Percentiles rank a stretch among this genome's conserved stretches.
These are phyloP conservation scores for Busseola fusca DNA, from an alignment of 2,888 invertebrate species.

Conservation along the genomic window DNA sequence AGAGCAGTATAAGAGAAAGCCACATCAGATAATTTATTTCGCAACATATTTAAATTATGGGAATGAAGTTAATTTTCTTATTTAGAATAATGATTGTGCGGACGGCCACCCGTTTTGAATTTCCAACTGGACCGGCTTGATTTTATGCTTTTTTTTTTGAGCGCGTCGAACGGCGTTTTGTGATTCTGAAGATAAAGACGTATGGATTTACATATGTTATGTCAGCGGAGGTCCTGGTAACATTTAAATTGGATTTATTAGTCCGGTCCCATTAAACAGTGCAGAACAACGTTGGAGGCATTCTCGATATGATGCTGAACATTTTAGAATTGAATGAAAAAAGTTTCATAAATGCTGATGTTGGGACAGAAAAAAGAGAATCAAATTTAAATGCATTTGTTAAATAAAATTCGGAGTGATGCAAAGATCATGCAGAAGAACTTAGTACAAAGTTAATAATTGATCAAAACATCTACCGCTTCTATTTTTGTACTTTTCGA, in stretches of 20 bases:
- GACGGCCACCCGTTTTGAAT: slow-evolving; percentile 86
- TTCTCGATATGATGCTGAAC: slow-evolving; percentile 64
- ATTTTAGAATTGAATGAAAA: slow-evolving; percentile 58
- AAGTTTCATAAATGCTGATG: slow-evolving; percentile 42
- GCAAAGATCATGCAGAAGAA: not conserved
- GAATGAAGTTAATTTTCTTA: slow-evolving; percentile 88
- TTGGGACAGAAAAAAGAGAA: slow-evolving; percentile 4
- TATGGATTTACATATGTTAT: slow-evolving; percentile 89
- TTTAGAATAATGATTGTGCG: slow-evolving; percentile 85
- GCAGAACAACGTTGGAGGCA: slow-evolving; percentile 81
- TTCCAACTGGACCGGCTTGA: slow-evolving; percentile 79
- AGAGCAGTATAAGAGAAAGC: slow-evolving; percentile 70
- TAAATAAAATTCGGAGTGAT: not conserved
- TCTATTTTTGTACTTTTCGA: not conserved
- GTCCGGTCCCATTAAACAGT: slow-evolving; percentile 80
- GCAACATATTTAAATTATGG: slow-evolving; percentile 86
- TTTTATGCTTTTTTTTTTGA: slow-evolving; percentile 75
- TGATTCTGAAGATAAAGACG: slow-evolving; percentile 88
- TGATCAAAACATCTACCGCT: not conserved
- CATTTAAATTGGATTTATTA: slow-evolving; percentile 89
- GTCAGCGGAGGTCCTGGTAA: slow-evolving; percentile 84
- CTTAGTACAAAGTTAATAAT: not conserved
- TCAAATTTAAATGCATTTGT: slow-evolving; percentile 1
- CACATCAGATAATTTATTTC: slow-evolving; percentile 64
- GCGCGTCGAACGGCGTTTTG: slow-evolving; percentile 80